Evolutionary conservation across 2,113 vertebrate genomes (phyloP).

Genomic region (Melierax canorus): DNA sequence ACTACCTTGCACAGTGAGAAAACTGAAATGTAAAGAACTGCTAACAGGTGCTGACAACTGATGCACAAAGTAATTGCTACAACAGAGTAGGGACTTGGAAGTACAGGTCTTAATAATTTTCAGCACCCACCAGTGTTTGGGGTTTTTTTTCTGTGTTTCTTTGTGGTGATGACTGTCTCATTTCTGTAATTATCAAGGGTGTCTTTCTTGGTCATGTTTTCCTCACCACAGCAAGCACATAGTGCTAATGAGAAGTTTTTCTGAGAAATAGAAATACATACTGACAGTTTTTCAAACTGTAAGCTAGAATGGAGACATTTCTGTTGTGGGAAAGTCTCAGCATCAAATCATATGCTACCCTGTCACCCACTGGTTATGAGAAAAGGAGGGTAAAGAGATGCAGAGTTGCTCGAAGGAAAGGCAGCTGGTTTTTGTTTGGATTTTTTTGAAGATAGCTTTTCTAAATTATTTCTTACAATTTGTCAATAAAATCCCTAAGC

Average conservation of each 20-base stretch:
- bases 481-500: background rate
- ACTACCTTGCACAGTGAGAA: background rate
- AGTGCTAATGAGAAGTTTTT: background rate
- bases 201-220: background rate
- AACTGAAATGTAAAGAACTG: background rate
- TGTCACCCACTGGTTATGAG: background rate
- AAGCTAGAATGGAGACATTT: background rate
- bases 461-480: background rate
- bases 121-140: background rate
- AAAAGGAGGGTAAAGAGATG: background rate
- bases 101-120: background rate
- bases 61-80: background rate
- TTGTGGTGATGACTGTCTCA: background rate
- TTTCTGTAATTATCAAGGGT: background rate
- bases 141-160: background rate
- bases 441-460: background rate
- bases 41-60: background rate
- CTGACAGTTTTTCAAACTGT: background rate
- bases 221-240: background rate
- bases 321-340: background rate
- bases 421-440: accelerated
- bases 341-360: background rate
- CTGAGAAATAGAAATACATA: background rate
- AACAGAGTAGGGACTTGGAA: background rate
- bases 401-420: background rate